phyloP scores from a whole-genome alignment of 2,797 vertebrate species.

The Myripristis jacobus region DNA sequence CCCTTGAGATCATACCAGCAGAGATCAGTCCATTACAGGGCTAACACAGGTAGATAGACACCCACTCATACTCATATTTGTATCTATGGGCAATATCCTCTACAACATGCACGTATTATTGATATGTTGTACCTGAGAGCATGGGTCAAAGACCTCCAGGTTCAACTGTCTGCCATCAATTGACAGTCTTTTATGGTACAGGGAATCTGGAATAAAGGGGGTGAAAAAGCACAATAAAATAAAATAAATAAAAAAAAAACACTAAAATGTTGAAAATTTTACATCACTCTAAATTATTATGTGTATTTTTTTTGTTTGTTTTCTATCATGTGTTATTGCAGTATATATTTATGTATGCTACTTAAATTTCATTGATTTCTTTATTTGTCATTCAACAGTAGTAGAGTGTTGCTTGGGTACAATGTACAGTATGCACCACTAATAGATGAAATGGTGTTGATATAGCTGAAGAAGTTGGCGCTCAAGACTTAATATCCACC shows the following conservation, averaged over 20 bases:
- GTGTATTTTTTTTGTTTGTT: not conserved
- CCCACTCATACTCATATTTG: too few species aligned
- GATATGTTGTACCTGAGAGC: constrained; percentile 73
- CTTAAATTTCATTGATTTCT: too few species aligned
- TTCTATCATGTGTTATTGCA: too few species aligned
- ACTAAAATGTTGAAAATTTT: not conserved
- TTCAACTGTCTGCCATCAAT: constrained; percentile 81
- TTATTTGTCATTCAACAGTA: too few species aligned
- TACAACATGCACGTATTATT: not conserved
- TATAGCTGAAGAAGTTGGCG: not conserved
- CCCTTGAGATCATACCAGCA: too few species aligned
- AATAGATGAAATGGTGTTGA: not conserved
- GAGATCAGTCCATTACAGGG: too few species aligned
- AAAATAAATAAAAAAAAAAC: not conserved
- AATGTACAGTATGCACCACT: too few species aligned
- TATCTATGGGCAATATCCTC: too few species aligned
- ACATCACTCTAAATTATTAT: too few species aligned
- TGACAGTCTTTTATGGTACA: constrained; percentile 80
- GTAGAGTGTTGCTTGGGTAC: too few species aligned
- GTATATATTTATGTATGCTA: too few species aligned
- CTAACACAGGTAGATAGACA: too few species aligned
- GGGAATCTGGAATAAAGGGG: constrained; percentile 67
- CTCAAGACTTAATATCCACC: not conserved
- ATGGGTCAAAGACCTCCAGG: constrained; percentile 82
- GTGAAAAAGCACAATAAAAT: not conserved